Evolutionary conservation across 2,888 invertebrate species (phyloP), one percentile per base, ranked within the genome.

Genomic region (Lagria hirta): DNA sequence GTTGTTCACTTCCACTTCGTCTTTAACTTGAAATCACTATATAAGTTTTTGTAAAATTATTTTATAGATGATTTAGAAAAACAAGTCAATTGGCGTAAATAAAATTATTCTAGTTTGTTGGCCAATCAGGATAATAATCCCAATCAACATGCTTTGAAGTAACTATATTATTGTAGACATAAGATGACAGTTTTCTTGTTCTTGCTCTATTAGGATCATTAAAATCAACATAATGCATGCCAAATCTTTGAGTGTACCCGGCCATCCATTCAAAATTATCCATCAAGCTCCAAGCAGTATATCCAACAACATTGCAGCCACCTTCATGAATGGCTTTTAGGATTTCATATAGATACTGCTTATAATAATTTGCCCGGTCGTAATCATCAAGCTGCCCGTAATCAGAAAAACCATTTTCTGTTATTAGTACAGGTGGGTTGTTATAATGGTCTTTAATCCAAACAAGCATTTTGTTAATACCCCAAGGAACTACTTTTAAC

Each of bases 171-270:
- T 33, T 41, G 21, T 41, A 41, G 10, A 41, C 27, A 33, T 27
- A 33, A 3, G 41, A 33, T n/a, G 41, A 41, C 8, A 41, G 13
- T 15, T 41, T 41, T 8, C 13, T 11, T 2, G 75, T 80, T 51
- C 88, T 75, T 1, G 77, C 74, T 48, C 80, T 76, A 0, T 75
- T 71, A 0, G 77, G 73, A 54, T 77, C 78, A 2, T 70, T 64
- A 61, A 83, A 84, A 62, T 88, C 80, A 0, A 88, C 83, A 55
- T 79, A 73, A 54, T 81, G 82, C 0, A 88, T 55, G 3, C 88
- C 88, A 66, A 84, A 87, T 61, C 75, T 78, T 54, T 77, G 75
- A n/a, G 48, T 52, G 33, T 61, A 65, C 22, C 65, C 67, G 13
- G 47, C 36, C 12, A 26, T 33, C 89, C 89, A 67, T 49, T 67